phyloP scores from a whole-genome alignment of 2,797 vertebrate species.

The Hippoglossus hippoglossus region DNA sequence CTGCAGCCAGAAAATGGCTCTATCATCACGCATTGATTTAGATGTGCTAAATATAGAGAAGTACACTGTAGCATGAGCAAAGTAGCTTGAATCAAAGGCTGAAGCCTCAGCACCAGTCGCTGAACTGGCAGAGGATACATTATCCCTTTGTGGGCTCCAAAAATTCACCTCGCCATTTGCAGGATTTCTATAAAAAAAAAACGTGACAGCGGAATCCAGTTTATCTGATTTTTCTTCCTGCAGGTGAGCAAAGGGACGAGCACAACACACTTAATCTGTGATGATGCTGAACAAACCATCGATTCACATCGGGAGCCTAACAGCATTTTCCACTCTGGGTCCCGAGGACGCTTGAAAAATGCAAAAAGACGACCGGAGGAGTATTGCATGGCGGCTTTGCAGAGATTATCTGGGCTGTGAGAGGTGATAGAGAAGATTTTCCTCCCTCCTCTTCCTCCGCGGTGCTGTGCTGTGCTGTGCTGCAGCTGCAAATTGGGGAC shows the following conservation, averaged over 20 bases:
- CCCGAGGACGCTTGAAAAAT: conserved; percentile 53
- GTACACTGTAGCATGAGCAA: conserved; percentile 27
- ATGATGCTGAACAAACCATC: conserved; percentile 47
- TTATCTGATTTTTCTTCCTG: conserved; percentile 52
- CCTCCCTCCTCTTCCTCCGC: conserved; percentile 35
- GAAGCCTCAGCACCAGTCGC: conserved; percentile 2
- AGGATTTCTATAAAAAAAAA: conserved; percentile 6
- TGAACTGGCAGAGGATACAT: not conserved
- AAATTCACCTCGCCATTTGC: conserved; percentile 18
- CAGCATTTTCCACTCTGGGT: conserved; percentile 36
- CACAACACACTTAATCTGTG: conserved; percentile 41
- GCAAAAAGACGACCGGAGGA: conserved; percentile 40
- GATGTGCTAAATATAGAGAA: conserved; percentile 58
- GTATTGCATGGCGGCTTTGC: conserved; percentile 58
- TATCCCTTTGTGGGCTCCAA: not conserved
- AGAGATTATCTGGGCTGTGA: conserved; percentile 72
- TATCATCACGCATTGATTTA: conserved; percentile 64
- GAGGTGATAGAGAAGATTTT: conserved; percentile 53
- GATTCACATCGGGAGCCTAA: conserved; percentile 55
- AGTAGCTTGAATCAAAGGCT: conserved; percentile 19
- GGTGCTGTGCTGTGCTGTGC: conserved; percentile 57
- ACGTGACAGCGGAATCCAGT: not conserved
- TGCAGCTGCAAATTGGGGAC: conserved; percentile 66
- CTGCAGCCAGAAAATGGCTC: conserved; percentile 56
- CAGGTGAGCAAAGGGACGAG: conserved; percentile 38